Evolutionary conservation across 2,888 invertebrate species (phyloP).

Genomic region (Drosophila subquinaria): DNA sequence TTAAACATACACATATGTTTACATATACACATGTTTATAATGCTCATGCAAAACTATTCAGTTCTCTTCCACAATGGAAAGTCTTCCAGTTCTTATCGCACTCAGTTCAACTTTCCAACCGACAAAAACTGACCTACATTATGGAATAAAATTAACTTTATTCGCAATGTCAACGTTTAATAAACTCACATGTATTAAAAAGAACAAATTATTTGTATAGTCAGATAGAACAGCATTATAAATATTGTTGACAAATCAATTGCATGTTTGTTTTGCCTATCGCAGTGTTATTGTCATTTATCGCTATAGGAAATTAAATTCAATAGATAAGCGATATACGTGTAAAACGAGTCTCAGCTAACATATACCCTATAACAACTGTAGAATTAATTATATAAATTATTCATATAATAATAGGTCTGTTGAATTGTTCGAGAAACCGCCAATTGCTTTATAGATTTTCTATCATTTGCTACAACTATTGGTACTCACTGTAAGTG

Average conservation of each 20-base stretch:
- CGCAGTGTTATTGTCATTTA: slow-evolving; percentile 26
- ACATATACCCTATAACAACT: slow-evolving; percentile 27
- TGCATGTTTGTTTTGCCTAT: slow-evolving; percentile 24
- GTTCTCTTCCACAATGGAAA: slow-evolving; percentile 49
- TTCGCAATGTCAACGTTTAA: slow-evolving; percentile 20
- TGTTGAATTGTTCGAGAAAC: neutral
- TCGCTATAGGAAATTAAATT: slow-evolving; percentile 26
- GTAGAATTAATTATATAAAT: neutral
- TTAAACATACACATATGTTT: neutral
- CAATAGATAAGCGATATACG: neutral
- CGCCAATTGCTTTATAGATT: neutral
- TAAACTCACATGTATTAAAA: slow-evolving; percentile 6
- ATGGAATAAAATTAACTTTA: slow-evolving; percentile 37
- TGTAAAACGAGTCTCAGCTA: slow-evolving; percentile 3
- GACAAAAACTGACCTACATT: slow-evolving; percentile 65
- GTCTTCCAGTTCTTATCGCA: slow-evolving; percentile 56
- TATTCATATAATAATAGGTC: neutral
- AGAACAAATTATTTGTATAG: slow-evolving; percentile 15
- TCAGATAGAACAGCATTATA: neutral
- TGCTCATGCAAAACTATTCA: slow-evolving; percentile 6
- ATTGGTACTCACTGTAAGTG: neutral
- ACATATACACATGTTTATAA: slow-evolving; percentile 9
- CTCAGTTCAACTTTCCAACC: slow-evolving; percentile 5
- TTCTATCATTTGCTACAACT: neutral
- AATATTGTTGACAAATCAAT: slow-evolving; percentile 25